These are phyloP conservation scores for Itoplectis maculator DNA, from an alignment of 2,888 invertebrate genomes.

Conservation along the genomic window DNA sequence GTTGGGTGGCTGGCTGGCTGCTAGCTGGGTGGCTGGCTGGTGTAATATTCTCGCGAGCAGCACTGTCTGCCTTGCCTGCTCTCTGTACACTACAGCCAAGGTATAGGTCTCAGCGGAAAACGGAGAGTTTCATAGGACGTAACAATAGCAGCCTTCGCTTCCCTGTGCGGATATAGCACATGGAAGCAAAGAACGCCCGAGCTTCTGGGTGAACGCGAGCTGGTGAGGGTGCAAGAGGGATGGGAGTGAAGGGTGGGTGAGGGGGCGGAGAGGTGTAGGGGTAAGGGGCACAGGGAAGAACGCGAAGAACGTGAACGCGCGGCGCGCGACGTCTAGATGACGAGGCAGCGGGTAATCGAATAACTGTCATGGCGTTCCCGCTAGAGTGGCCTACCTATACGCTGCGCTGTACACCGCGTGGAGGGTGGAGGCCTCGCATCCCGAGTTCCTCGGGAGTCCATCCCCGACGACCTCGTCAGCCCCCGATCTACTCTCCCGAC, in stretches of 20 bases:
- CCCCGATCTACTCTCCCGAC: slow-evolving; percentile 57
- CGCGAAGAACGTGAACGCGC: slow-evolving; percentile 47
- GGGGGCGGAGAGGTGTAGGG: no score
- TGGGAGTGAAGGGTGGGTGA: no score
- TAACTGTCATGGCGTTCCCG: slow-evolving; percentile 72
- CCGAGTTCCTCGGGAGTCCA: slow-evolving; percentile 51
- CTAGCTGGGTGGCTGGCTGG: not conserved
- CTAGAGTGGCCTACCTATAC: slow-evolving; percentile 47
- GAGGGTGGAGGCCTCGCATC: slow-evolving; percentile 53
- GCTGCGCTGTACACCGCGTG: not conserved
- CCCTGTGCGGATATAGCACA: not conserved
- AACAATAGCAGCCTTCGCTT: slow-evolving; percentile 29
- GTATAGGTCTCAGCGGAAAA: slow-evolving; percentile 36
- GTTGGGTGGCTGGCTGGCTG: not conserved
- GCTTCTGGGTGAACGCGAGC: not conserved
- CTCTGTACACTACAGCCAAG: not conserved
- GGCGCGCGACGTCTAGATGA: slow-evolving; percentile 72
- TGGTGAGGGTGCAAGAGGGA: not conserved
- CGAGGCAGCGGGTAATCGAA: slow-evolving; percentile 75
- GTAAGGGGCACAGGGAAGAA: slow-evolving; percentile 66
- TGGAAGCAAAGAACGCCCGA: slow-evolving; percentile 12
- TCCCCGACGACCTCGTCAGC: slow-evolving; percentile 53
- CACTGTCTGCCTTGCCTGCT: not conserved
- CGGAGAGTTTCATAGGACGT: slow-evolving; percentile 34
- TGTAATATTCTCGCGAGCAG: slow-evolving; percentile 31